A percentile compares a stretch with the other conserved stretches of the same genome.
These are phyloP conservation scores for Propithecus deckenii DNA, from an alignment of 2,797 vertebrate genomes.

Conservation along the genomic window DNA sequence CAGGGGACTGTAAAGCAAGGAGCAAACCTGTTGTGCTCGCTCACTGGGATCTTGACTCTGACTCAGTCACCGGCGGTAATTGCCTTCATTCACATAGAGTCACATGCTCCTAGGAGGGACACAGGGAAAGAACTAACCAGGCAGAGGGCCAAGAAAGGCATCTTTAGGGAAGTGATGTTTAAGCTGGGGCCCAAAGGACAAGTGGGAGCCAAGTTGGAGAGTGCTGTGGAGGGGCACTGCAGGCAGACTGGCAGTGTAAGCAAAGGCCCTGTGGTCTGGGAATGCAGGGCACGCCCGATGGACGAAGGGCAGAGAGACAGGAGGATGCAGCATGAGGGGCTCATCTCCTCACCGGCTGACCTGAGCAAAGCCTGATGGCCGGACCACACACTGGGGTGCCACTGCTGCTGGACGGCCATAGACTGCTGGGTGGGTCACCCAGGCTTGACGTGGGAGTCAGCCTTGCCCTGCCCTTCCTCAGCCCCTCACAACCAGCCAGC, in stretches of 20 bases:
- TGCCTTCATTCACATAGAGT: background rate
- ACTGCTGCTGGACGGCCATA: background rate
- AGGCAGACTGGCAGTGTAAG: background rate
- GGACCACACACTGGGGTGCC: background rate
- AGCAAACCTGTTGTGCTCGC: background rate
- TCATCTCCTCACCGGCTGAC: background rate
- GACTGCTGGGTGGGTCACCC: background rate
- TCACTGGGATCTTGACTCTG: background rate
- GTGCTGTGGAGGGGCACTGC: background rate
- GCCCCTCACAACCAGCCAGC: background rate
- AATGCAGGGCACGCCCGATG: too few species aligned
- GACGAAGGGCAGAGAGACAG: background rate
- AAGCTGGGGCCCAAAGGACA: background rate
- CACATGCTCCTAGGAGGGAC: background rate
- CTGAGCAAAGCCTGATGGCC: background rate
- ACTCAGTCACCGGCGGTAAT: background rate
- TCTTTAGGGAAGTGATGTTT: background rate
- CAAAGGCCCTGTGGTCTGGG: background rate
- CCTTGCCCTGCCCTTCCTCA: background rate
- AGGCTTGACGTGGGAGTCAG: too few species aligned
- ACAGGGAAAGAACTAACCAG: background rate
- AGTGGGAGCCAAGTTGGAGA: background rate
- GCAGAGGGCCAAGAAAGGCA: background rate
- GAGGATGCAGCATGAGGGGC: background rate
- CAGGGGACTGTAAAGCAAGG: background rate